These are phyloP conservation scores for Callorhinus ursinus DNA, from an alignment of 2,113 vertebrate genomes.

Conservation along the genomic window DNA sequence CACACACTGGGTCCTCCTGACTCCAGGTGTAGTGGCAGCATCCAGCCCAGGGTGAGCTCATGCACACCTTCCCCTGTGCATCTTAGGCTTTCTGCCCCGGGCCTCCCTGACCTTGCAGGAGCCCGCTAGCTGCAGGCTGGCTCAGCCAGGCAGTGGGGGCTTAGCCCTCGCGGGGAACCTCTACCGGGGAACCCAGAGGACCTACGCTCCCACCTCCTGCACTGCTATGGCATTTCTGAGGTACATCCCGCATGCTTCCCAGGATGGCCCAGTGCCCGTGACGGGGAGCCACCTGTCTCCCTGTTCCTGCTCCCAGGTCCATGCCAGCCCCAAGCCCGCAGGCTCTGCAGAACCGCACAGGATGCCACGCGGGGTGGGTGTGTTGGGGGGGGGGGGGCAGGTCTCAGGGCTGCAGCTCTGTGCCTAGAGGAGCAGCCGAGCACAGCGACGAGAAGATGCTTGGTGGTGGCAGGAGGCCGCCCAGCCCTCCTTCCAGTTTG, in stretches of 20 bases:
- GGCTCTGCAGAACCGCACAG: not conserved
- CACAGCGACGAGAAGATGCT: fast-evolving
- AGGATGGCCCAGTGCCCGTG: not conserved
- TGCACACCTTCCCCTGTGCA: fast-evolving
- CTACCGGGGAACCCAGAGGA: fast-evolving
- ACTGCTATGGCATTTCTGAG: not conserved
- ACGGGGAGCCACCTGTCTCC: not conserved
- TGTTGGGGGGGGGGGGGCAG: too few species aligned
- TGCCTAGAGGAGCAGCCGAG: not conserved
- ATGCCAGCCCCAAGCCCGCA: not conserved
- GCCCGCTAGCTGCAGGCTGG: fast-evolving
- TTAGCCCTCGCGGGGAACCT: not conserved
- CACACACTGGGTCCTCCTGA: fast-evolving
- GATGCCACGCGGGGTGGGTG: fast-evolving
- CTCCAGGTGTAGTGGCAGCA: fast-evolving
- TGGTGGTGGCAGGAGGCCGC: not conserved
- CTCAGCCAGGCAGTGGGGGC: not conserved
- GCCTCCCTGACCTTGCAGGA: not conserved
- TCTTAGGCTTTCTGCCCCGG: not conserved
- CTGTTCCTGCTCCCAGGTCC: not conserved
- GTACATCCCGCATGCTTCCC: too few species aligned
- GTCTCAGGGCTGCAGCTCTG: not conserved
- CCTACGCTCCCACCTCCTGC: fast-evolving
- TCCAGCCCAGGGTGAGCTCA: not conserved
- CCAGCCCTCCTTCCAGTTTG: not conserved